Conservation (phyloP, 2,888 invertebrate species). For the Caenorhabditis afra region DNA sequence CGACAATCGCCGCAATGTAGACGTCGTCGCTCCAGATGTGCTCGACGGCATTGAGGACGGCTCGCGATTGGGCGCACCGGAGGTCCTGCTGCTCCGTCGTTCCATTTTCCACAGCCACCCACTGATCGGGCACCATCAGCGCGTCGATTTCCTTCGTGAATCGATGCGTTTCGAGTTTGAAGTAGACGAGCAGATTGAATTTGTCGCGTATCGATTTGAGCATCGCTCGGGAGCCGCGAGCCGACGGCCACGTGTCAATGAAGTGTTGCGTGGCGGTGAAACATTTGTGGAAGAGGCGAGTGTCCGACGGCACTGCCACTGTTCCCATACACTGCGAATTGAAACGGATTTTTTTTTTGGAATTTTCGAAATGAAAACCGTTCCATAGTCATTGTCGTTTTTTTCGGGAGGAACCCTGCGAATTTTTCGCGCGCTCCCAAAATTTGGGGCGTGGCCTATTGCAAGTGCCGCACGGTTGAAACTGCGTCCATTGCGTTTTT, state of each 20-base stretch:
- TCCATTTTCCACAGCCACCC: too few relatives aligned
- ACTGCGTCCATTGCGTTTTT: too few relatives aligned
- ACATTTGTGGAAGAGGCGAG: conserved; percentile 72
- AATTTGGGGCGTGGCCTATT: too few relatives aligned
- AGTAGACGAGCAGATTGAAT: conserved; percentile 76
- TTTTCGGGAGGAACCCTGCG: too few relatives aligned
- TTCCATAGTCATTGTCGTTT: too few relatives aligned
- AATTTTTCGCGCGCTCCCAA: too few relatives aligned
- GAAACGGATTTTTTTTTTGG: conserved; percentile 6
- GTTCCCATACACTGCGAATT: conserved; percentile 65
- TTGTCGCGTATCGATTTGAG: conserved; percentile 69
- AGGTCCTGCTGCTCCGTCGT: too few relatives aligned
- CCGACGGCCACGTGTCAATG: conserved; percentile 65
- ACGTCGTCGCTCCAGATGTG: conserved; percentile 87
- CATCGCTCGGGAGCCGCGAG: conserved; percentile 14
- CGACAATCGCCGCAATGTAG: conserved; percentile 87
- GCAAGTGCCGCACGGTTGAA: too few relatives aligned
- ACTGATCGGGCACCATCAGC: conserved; percentile 30
- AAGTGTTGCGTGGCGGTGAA: conserved; percentile 63
- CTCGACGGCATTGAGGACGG: conserved; percentile 60
- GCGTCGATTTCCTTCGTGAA: conserved; percentile 52
- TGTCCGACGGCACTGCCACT: conserved; percentile 72
- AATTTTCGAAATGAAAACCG: too few relatives aligned
- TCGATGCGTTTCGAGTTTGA: conserved; percentile 71
- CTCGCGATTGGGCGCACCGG: too few relatives aligned